Evolutionary conservation across 2,113 vertebrate genomes (phyloP), one percentile per base, ranked within the genome.

Genomic region (Pluvialis apricaria): DNA sequence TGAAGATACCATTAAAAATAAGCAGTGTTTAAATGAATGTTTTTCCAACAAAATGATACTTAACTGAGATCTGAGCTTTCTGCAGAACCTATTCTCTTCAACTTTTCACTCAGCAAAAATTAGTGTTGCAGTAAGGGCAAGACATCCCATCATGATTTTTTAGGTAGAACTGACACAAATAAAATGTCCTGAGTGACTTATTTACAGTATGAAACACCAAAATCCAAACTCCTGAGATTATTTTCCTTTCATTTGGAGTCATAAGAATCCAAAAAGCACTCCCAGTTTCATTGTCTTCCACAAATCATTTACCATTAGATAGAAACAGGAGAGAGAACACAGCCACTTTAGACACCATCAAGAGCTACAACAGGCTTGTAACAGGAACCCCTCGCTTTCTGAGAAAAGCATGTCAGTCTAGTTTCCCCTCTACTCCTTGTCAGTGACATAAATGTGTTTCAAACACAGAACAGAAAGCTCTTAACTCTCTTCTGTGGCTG

Each of bases 381-480:
- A 81, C 36, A 82, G 17, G 40, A 91, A 34, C 16, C 6, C 5
- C 19, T 47, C 44, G 29, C 28, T 79, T 96, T 79, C 73, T 11
- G 19, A 47, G 86, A 68, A 94, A 94, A 76, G 61, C 44, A n/a
- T 13, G 60, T 81, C 32, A 88, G 62, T 25, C 19, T 60, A 55
- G 26, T 66, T 91, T 42, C 19, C 13, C 58, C 42, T 85, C 22
- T 20, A 42, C 18, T 55, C 42, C 89, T 94, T 95, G 91, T 96
- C 95, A 97, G 89, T 85, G 70, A 76, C 79, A 82, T 31, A 96
- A 92, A 71, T 57, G 76, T n/a, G 81, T 90, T 92, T 80, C 57
- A 71, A 75, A 69, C 77, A 84, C 18, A 80, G 40, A 91, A 94
- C 61, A 88, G 62, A 96, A 87, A 90, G 44, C 81, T 62, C 81